Evolutionary conservation across 2,888 invertebrate genomes (phyloP).

Genomic region (Agrypnus murinus): DNA sequence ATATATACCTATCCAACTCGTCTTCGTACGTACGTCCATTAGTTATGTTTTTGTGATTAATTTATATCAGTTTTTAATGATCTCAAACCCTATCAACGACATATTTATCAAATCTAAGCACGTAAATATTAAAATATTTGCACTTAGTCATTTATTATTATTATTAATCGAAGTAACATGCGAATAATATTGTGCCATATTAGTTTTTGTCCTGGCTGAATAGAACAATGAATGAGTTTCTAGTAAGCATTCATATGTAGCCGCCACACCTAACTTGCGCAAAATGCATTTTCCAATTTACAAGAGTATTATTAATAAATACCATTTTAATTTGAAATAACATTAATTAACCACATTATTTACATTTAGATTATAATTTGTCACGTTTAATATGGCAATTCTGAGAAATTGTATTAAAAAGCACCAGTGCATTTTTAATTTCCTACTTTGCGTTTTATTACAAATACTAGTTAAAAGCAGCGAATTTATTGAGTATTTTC

Average conservation of each 20-base stretch:
- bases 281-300: conserved; percentile 4
- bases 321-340: conserved; percentile 8
- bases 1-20: background rate
- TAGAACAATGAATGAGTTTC: conserved; percentile 16
- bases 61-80: conserved; percentile 22
- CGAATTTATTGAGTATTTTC: too few species aligned
- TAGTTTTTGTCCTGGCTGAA: conserved; percentile 1
- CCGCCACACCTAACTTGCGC: conserved; percentile 19
- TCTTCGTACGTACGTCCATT: background rate
- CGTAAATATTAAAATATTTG: conserved; percentile 24
- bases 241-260: background rate
- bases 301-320: conserved; percentile 2
- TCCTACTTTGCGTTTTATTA: background rate
- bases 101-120: conserved; percentile 23
- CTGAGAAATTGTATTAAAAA: background rate
- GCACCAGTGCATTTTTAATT: background rate
- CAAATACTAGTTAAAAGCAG: too few species aligned
- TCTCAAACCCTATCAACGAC: background rate
- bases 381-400: background rate
- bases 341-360: conserved; percentile 14
- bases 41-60: conserved; percentile 24
- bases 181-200: conserved; percentile 7
- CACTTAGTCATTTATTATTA: conserved; percentile 20
- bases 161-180: conserved; percentile 3
- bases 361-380: conserved; percentile 6